These are phyloP conservation scores for Euzophera pinguis DNA, from an alignment of 2,888 invertebrate genomes.

Conservation along the genomic window DNA sequence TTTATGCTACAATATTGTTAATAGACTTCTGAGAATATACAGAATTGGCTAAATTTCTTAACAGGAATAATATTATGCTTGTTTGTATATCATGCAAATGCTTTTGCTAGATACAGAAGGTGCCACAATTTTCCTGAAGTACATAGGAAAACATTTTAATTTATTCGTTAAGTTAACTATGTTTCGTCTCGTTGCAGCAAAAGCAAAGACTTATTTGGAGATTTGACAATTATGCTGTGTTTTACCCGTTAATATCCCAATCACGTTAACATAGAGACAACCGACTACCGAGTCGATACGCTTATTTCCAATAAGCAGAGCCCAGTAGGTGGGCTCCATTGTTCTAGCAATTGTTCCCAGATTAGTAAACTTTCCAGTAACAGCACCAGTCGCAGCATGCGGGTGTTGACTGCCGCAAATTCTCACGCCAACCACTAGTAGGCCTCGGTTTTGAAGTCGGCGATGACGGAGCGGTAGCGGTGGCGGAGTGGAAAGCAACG, in stretches of 20 bases:
- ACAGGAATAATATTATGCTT: background rate
- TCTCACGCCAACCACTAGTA: slow-evolving; percentile 6
- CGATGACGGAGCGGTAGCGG: too few species aligned
- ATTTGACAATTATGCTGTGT: too few species aligned
- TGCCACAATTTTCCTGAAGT: too few species aligned
- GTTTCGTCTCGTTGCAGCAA: too few species aligned
- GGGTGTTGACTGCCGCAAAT: slow-evolving; percentile 3
- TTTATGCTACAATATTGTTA: slow-evolving; percentile 2
- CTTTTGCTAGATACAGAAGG: too few species aligned
- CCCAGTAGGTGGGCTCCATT: slow-evolving; percentile 40
- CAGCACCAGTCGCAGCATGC: slow-evolving; percentile 13
- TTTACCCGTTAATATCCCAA: background rate
- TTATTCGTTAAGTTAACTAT: too few species aligned
- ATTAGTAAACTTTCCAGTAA: slow-evolving; percentile 59
- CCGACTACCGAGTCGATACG: slow-evolving; percentile 16
- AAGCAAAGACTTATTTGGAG: too few species aligned
- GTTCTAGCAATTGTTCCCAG: slow-evolving; percentile 50
- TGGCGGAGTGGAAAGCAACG: too few species aligned
- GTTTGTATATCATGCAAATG: background rate
- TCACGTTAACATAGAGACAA: background rate
- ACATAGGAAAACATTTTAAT: too few species aligned
- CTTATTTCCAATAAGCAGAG: slow-evolving; percentile 32
- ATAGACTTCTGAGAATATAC: background rate
- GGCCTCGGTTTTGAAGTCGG: too few species aligned
- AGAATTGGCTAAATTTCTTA: background rate